A percentile compares a stretch with the other conserved stretches of the same genome.
These are phyloP conservation scores for Uromys caudimaculatus DNA, from an alignment of 2,797 vertebrate species.

Conservation along the genomic window DNA sequence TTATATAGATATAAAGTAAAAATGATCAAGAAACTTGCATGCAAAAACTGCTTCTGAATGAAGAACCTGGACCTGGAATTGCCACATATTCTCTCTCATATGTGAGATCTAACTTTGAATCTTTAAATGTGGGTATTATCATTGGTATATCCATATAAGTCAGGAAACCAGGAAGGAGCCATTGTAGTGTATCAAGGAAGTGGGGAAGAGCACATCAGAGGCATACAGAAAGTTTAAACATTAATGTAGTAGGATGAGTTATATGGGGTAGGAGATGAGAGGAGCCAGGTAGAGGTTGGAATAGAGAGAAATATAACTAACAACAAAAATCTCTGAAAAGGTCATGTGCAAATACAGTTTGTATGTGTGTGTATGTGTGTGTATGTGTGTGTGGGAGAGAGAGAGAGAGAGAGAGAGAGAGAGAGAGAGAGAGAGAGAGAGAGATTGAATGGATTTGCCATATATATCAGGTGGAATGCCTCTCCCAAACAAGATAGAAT, in stretches of 20 bases:
- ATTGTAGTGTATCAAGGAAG: neutral
- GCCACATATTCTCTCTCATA: neutral
- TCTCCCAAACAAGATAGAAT: neutral
- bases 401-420: too few species aligned
- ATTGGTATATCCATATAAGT: neutral
- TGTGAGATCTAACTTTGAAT: neutral
- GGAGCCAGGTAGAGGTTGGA: neutral
- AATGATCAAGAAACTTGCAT: neutral
- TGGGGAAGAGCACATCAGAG: neutral
- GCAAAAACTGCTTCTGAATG: neutral
- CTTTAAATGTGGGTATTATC: neutral
- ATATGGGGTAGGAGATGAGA: neutral
- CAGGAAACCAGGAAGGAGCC: neutral
- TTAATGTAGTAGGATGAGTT: neutral
- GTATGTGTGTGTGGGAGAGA: too few species aligned
- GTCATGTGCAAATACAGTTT: too few species aligned
- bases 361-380: too few species aligned
- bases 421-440: too few species aligned
- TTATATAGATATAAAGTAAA: neutral
- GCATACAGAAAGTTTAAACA: neutral
- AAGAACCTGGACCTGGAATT: neutral
- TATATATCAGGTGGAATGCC: too few species aligned
- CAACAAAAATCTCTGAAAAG: too few species aligned
- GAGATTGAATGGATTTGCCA: too few species aligned
- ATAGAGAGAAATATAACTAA: neutral